phyloP scores from a whole-genome alignment of 1,140 invertebrate genomes.

The Periplaneta americana region DNA sequence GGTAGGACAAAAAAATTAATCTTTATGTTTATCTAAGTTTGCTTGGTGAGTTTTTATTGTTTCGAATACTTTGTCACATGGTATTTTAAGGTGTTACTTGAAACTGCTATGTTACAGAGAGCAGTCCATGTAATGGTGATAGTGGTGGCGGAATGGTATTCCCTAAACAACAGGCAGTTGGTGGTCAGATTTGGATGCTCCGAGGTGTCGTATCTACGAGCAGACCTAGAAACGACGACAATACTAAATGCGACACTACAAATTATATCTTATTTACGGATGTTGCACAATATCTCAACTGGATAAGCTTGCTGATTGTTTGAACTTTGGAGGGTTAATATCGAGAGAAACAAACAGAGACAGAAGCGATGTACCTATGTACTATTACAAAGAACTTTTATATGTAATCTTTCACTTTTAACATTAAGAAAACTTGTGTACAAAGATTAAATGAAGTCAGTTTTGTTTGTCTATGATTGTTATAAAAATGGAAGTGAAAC shows the following conservation, averaged over 20 bases:
- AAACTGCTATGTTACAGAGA: conserved; percentile 41
- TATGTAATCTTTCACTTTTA: too few relatives aligned
- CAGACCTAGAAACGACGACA: neutral
- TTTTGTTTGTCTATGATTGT: too few relatives aligned
- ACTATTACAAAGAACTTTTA: too few relatives aligned
- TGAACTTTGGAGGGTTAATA: too few relatives aligned
- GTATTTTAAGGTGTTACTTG: neutral
- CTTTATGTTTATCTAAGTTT: too few relatives aligned
- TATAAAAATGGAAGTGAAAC: too few relatives aligned
- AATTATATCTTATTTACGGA: conserved; percentile 53
- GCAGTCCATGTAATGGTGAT: conserved; percentile 55
- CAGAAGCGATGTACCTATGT: too few relatives aligned
- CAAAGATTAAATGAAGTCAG: too few relatives aligned
- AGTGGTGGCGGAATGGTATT: conserved; percentile 55
- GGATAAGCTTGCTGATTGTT: too few relatives aligned
- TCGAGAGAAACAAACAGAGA: neutral
- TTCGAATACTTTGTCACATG: too few relatives aligned
- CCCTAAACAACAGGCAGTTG: conserved; percentile 34
- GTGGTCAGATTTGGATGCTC: conserved; percentile 44
- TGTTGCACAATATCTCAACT: conserved; percentile 47
- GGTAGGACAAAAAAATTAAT: neutral
- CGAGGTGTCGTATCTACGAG: conserved; percentile 48
- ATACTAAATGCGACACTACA: conserved; percentile 39
- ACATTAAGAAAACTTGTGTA: too few relatives aligned
- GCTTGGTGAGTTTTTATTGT: too few relatives aligned